Evolutionary conservation across 1,140 invertebrate genomes (phyloP).

Genomic region (Acromyrmex echinatior): DNA sequence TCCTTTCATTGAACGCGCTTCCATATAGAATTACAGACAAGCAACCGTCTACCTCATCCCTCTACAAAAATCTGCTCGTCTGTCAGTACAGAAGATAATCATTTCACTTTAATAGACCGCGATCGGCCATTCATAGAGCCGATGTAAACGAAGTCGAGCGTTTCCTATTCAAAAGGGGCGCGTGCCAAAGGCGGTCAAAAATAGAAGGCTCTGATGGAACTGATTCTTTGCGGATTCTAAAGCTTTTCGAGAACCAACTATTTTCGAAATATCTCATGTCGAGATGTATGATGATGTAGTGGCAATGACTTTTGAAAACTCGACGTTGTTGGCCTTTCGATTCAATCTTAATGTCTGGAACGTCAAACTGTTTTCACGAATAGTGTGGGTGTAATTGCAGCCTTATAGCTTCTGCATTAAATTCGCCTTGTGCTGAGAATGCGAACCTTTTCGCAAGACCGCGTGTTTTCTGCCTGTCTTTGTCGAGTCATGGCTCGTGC

Average conservation of each 20-base stretch:
- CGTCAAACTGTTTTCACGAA: conserved; percentile 31
- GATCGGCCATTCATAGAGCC: conserved; percentile 69
- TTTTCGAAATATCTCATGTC: conserved; percentile 19
- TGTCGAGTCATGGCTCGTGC: conserved; percentile 66
- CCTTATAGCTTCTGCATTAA: conserved; percentile 57
- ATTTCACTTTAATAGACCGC: conserved; percentile 78
- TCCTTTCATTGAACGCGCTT: conserved; percentile 37
- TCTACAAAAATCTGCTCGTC: conserved; percentile 49
- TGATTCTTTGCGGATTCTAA: conserved; percentile 13
- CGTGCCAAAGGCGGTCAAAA: conserved; percentile 61
- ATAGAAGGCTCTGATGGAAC: conserved; percentile 36
- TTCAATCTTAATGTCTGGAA: not conserved
- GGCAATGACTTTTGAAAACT: conserved; percentile 34
- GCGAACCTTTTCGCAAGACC: conserved; percentile 40
- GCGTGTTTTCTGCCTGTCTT: conserved; percentile 53
- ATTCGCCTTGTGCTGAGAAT: conserved; percentile 22
- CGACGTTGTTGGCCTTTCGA: not conserved
- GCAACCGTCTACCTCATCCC: conserved; percentile 49
- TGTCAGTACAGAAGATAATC: conserved; percentile 71
- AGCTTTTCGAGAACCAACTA: conserved; percentile 3
- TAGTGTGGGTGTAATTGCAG: conserved; percentile 47
- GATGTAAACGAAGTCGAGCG: conserved; percentile 59
- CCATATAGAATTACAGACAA: conserved; percentile 76
- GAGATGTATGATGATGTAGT: conserved; percentile 64
- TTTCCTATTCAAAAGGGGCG: conserved; percentile 59